Base-by-base conservation (phyloP, 2,888 invertebrate genomes). In the Sarcophaga variegata region DNA sequence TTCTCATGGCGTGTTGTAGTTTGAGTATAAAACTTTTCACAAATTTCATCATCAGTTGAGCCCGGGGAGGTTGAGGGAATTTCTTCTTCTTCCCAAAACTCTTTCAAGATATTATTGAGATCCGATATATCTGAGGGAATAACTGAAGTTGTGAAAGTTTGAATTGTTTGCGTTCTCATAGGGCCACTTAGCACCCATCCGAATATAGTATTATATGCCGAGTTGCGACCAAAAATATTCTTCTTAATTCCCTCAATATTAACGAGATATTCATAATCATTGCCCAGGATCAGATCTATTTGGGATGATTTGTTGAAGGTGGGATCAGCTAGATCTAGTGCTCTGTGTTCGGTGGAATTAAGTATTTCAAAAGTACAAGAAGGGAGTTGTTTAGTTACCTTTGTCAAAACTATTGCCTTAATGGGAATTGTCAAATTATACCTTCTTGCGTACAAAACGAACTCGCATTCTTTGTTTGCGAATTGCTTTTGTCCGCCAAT, bases 81-180 rank as follows among this genome's bases (percentile, higher is more conserved):
- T 27, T 75, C 49, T 49, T 81, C 63, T 12, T 67, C 45, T 22
- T 81, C 81, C 77, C 77, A 77, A 59, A 77, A 77, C 49, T 10
- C 4, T 4, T 27, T 27, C 27, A 27, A 27, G 27, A 4, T 49
- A 2, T 49, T 49, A 12, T 49, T 49, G n/a, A n/a, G n/a, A n/a
- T n/a, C n/a, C n/a, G n/a, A n/a, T n/a, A n/a, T n/a, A n/a, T n/a
- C n/a, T n/a, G n/a, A n/a, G n/a, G n/a, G n/a, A n/a, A n/a, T n/a
- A n/a, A n/a, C n/a, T n/a, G n/a, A n/a, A n/a, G n/a, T n/a, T n/a
- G n/a, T n/a, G n/a, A n/a, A n/a, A n/a, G n/a, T n/a, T n/a, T n/a
- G n/a, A n/a, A n/a, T n/a, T n/a, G n/a, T n/a, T n/a, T n/a, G n/a
- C n/a, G n/a, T n/a, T n/a, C n/a, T n/a, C n/a, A n/a, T n/a, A n/a